Evolutionary conservation across 1,140 invertebrate genomes (phyloP), one percentile per base, ranked within the genome.

Genomic region (Atopsyche davidsoni): DNA sequence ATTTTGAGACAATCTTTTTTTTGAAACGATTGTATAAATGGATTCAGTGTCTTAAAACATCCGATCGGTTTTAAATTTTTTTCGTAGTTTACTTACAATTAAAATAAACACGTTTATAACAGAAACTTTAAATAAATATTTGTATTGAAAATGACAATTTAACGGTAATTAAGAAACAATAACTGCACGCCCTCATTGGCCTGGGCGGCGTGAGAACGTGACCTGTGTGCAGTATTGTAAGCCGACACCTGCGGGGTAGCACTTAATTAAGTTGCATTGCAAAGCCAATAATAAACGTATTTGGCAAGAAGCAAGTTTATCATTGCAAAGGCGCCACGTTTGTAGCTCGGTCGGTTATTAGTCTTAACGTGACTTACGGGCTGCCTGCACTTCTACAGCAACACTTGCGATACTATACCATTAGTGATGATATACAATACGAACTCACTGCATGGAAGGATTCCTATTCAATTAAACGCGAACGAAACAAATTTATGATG

Each of bases 241-340:
- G n/a, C 16, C 32, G n/a, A 34, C 32, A 34, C 32, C 32, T 34
- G n/a, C 4, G 32, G n/a, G n/a, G n/a, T n/a, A n/a, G 24, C 24
- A 25, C 25, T 31, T 47, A 49, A 49, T 49, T 41, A 23, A 39
- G 38, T 41, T 41, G 46, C 46, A 49, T 49, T 49, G 46, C 39
- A 16, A 7, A 2, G 35, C 36, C 46, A 41, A 49, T 49, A 49
- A 38, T 22, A 47, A 47, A 45, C 43, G 43, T 45, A 45, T 45
- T 45, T 31, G 23, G 43, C 43, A 32, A 47, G 38, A 31, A 21
- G 34, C 13, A 31, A 47, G 46, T 23, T 38, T 38, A 23, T 36
- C 34, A 47, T 47, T 14, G 22, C 21, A 31, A 25, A 11, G 43
- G 23, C 10, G 38, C 13, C 46, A 47, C 46, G 46, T 47, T 39